phyloP scores from a whole-genome alignment of 2,113 vertebrate genomes.

The Sebastes schlegelii region DNA sequence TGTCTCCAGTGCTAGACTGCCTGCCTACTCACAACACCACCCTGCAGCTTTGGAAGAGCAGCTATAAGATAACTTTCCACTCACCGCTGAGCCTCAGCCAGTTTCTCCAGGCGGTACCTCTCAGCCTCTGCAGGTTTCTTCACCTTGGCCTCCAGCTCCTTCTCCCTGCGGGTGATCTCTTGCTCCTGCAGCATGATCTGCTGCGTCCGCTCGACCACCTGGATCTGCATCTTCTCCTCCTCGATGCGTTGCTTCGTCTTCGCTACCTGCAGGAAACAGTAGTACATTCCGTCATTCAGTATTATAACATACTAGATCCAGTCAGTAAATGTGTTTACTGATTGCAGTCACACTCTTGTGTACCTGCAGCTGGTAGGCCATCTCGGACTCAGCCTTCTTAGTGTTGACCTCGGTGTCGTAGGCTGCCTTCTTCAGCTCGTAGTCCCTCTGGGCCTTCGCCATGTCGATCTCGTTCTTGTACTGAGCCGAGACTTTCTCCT shows the following conservation, averaged over 20 bases:
- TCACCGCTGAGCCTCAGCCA: constrained; percentile 90
- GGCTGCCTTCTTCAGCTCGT: constrained; percentile 90
- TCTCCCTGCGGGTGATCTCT: constrained; percentile 90
- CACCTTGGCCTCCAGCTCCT: constrained; percentile 90
- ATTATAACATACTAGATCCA: background rate
- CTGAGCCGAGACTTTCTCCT: constrained; percentile 91
- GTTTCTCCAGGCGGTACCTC: constrained; percentile 87
- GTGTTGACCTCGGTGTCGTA: constrained; percentile 92
- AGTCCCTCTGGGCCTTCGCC: constrained; percentile 93
- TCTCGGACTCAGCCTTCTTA: constrained; percentile 91
- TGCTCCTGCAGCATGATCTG: constrained; percentile 92
- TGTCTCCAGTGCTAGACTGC: no score
- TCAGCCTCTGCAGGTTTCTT: constrained; percentile 91
- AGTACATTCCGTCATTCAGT: background rate
- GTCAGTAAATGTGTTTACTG: background rate
- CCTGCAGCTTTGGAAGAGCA: background rate
- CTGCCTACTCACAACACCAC: background rate
- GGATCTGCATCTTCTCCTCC: constrained; percentile 91
- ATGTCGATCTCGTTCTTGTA: constrained; percentile 92
- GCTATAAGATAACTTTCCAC: background rate
- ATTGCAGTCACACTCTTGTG: background rate
- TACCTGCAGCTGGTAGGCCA: constrained; percentile 94
- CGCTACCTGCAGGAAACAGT: constrained; percentile 84
- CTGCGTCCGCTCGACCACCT: constrained; percentile 91
- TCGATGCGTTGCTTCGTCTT: constrained; percentile 94